Evolutionary conservation across 2,888 invertebrate genomes (phyloP).

Genomic region (Xestoiulus laeticollis): DNA sequence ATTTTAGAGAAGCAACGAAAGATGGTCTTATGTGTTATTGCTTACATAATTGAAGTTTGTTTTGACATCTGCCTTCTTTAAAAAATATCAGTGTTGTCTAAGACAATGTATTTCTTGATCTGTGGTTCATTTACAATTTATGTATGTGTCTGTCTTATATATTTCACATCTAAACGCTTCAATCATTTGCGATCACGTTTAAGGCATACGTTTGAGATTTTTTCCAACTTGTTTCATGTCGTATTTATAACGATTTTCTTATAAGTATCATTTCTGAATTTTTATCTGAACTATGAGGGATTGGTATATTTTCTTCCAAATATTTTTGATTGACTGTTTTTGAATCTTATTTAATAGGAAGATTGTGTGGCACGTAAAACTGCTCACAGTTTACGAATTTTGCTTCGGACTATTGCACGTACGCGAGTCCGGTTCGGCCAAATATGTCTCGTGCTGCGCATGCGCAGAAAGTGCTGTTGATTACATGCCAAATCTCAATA

Average conservation of each 20-base stretch:
- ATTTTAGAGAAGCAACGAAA: neutral
- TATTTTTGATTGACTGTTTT: too few species aligned
- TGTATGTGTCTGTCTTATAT: neutral
- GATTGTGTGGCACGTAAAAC: too few species aligned
- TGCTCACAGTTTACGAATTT: too few species aligned
- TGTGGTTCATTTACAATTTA: neutral
- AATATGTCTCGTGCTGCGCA: too few species aligned
- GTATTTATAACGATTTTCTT: neutral
- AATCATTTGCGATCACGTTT: neutral
- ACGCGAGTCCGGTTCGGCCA: too few species aligned
- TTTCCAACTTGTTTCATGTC: neutral
- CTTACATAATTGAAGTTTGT: neutral
- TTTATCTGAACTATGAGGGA: neutral
- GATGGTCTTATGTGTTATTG: neutral
- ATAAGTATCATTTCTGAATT: neutral
- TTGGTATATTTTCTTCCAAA: too few species aligned
- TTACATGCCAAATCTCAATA: too few species aligned
- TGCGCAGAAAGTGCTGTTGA: too few species aligned
- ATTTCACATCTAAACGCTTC: neutral
- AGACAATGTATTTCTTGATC: neutral
- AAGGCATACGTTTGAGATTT: neutral
- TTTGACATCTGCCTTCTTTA: neutral
- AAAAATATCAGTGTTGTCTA: too few species aligned
- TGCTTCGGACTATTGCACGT: too few species aligned
- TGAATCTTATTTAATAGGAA: too few species aligned